phyloP scores from a whole-genome alignment of 2,113 vertebrate genomes.

The Stercorarius parasiticus region DNA sequence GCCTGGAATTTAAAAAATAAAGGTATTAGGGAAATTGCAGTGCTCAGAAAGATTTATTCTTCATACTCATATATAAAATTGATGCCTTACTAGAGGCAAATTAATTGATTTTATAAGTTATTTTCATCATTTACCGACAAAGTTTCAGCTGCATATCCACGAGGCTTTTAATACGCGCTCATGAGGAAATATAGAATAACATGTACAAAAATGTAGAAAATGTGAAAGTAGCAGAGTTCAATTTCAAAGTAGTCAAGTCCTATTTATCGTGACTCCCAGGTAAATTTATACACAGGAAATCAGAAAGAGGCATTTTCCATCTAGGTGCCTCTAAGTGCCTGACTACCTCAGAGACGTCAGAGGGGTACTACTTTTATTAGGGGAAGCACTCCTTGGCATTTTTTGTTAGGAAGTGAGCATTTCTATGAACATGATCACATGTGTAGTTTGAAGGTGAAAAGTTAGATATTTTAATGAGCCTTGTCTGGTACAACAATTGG shows the following conservation, averaged over 20 bases:
- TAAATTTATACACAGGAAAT: not conserved
- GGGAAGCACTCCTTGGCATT: not conserved
- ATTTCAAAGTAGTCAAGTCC: not conserved
- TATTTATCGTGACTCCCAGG: not conserved
- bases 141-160: not conserved
- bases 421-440: not conserved
- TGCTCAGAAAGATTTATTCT: not conserved
- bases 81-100: not conserved
- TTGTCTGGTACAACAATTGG: not conserved
- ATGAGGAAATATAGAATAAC: not conserved
- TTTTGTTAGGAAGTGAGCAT: not conserved
- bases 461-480: not conserved
- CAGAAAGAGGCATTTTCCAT: not conserved
- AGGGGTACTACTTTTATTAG: not conserved
- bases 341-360: not conserved
- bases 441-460: not conserved
- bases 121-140: not conserved
- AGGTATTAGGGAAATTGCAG: not conserved
- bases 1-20: not conserved
- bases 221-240: not conserved
- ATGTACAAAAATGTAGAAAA: not conserved
- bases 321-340: not conserved
- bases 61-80: conserved; percentile 1
- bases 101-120: conserved; percentile 41
- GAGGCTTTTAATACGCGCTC: not conserved